Evolutionary conservation across 2,888 invertebrate genomes (phyloP).

Genomic region (Ceratothoa steindachneri): DNA sequence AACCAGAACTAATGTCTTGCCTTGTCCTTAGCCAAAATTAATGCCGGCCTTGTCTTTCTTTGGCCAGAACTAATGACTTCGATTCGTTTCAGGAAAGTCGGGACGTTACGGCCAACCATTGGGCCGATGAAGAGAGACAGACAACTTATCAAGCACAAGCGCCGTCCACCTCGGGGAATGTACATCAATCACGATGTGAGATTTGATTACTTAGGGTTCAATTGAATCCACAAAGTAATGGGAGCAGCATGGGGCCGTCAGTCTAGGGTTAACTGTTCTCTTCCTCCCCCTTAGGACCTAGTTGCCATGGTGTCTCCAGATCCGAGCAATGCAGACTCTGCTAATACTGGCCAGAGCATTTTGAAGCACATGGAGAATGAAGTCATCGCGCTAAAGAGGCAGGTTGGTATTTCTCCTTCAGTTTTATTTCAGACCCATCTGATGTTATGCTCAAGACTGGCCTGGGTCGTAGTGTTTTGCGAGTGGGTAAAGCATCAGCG

Average conservation of each 20-base stretch:
- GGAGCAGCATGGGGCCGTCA: too few species aligned
- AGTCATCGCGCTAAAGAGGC: conserved; percentile 88
- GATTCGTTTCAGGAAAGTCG: conserved; percentile 70
- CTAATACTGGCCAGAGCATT: conserved; percentile 69
- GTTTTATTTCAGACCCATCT: neutral
- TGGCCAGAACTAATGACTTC: too few species aligned
- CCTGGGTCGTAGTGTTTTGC: too few species aligned
- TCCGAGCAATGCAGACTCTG: conserved; percentile 25
- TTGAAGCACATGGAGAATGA: conserved; percentile 89
- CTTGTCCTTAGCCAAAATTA: too few species aligned
- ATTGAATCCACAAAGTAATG: too few species aligned
- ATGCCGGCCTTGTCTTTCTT: too few species aligned
- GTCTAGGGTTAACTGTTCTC: too few species aligned
- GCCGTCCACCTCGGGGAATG: conserved; percentile 92
- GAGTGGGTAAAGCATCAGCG: too few species aligned
- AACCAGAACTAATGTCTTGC: too few species aligned
- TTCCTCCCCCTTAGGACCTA: conserved; percentile 41
- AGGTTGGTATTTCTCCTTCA: conserved; percentile 67
- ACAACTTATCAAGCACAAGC: conserved; percentile 54
- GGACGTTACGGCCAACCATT: conserved; percentile 47
- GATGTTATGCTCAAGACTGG: too few species aligned
- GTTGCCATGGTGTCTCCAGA: conserved; percentile 42
- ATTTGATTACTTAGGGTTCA: conserved; percentile 26
- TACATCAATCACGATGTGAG: conserved; percentile 87
- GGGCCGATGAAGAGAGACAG: conserved; percentile 49